Conservation (phyloP, 1,140 invertebrate species). For the Mya arenaria region DNA sequence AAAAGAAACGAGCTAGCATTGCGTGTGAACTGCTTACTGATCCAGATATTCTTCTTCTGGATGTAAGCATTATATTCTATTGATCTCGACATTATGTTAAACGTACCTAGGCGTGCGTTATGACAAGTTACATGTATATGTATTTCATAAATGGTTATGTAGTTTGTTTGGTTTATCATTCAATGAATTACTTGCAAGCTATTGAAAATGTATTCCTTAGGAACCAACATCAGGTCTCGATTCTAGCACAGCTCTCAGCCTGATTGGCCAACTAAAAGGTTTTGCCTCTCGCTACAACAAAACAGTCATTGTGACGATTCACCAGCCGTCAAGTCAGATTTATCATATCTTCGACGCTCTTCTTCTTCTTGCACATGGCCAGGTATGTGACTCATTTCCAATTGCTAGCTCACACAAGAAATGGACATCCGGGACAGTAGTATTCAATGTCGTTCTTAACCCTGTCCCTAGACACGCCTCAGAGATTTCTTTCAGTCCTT, state of each 20-base stretch:
- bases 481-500: too few species aligned
- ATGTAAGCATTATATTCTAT: conserved; percentile 91
- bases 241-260: conserved; percentile 89
- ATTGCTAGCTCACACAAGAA: too few species aligned
- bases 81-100: too few species aligned
- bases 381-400: conserved; percentile 28
- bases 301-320: conserved; percentile 91
- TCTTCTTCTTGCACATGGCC: conserved; percentile 12
- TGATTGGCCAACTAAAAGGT: conserved; percentile 89
- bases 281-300: conserved; percentile 89
- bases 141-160: too few species aligned
- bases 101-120: too few species aligned
- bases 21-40: conserved; percentile 94
- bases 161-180: too few species aligned
- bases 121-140: too few species aligned
- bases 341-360: conserved; percentile 34
- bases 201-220: conserved; percentile 81
- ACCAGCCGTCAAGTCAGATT: conserved; percentile 87
- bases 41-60: conserved; percentile 91
- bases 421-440: too few species aligned
- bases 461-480: too few species aligned
- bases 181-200: too few species aligned
- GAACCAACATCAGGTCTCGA: conserved; percentile 94
- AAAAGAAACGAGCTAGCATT: conserved; percentile 93
- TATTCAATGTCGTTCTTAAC: too few species aligned